Evolutionary conservation across 2,888 invertebrate genomes (phyloP), one percentile per base, ranked within the genome.

Genomic region (Germaria angustata): DNA sequence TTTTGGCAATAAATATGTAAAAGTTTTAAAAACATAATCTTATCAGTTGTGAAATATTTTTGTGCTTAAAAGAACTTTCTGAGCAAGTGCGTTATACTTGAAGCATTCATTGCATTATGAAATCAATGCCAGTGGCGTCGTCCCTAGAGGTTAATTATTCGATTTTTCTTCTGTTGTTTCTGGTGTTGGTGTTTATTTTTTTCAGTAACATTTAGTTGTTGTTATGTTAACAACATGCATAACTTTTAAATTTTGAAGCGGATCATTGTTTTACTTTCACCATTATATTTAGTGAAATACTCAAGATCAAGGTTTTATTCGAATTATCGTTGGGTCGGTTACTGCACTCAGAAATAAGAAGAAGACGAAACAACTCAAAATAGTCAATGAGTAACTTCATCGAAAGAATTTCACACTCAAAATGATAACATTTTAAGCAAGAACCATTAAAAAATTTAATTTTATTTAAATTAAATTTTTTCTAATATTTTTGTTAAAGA

Each of bases 241-340:
- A 39, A 20, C 13, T 63, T 65, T 44, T 32, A 11, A 20, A 41
- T 17, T 34, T 2, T 39, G 11, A 1, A 15, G 55, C 28, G 44
- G 59, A 15, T 17, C 22, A 39, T 46, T 44, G 49, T 5, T 32
- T 46, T 53, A 44, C 1, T 34, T 8, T 4, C 34, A n/a, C 5
- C 4, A 9, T 59, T 39, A 22, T 22, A 39, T 39, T 34, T 36
- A 20, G 57, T 39, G 1, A 34, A 75, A 84, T 86, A 77, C 85
- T 85, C 87, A 88, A 88, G 88, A 88, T 88, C 88, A 88, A 88
- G 88, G 88, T 86, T 85, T 88, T 87, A 57, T 69, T 55, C 17
- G 13, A 84, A 85, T 88, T 88, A 88, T 88, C 88, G 76, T 51
- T 44, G 79, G 86, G 86, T 87, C 88, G 88, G 84, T 83, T 88